Evolutionary conservation across 2,888 invertebrate species (phyloP).

Genomic region (Polia nebulosa): DNA sequence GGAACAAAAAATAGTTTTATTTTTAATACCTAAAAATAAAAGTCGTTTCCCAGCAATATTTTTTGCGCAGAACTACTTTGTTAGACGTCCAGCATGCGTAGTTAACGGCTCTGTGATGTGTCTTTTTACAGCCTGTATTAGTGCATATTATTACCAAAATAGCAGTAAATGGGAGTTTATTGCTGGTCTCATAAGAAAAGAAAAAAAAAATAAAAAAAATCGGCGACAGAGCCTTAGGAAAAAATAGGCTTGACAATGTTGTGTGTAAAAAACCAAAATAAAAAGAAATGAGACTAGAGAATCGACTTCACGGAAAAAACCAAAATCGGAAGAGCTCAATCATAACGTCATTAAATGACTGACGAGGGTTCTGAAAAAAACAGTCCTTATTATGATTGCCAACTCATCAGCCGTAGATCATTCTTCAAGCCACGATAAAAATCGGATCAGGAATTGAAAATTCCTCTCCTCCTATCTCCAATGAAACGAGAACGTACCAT

Average conservation of each 20-base stretch:
- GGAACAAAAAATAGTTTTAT: too few relatives aligned
- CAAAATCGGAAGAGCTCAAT: background rate
- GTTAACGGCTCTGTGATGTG: too few relatives aligned
- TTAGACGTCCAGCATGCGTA: too few relatives aligned
- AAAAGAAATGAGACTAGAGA: background rate
- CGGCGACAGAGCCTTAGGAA: too few relatives aligned
- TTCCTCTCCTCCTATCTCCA: slow-evolving; percentile 41
- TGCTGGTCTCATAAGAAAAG: too few relatives aligned
- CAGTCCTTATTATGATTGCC: slow-evolving; percentile 20
- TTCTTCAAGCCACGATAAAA: slow-evolving; percentile 30
- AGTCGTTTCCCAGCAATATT: too few relatives aligned
- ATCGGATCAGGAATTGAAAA: slow-evolving; percentile 52
- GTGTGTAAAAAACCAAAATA: background rate
- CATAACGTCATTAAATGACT: slow-evolving; percentile 8
- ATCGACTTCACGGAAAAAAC: background rate
- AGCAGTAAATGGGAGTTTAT: too few relatives aligned
- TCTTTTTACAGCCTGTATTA: too few relatives aligned
- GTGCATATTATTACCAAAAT: too few relatives aligned
- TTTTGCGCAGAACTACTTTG: too few relatives aligned
- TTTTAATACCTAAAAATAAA: too few relatives aligned
- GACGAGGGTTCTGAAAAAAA: slow-evolving; percentile 1
- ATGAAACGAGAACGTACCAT: slow-evolving; percentile 58
- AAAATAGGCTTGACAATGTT: background rate
- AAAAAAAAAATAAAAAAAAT: too few relatives aligned
- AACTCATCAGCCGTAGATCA: slow-evolving; percentile 24